Conservation (phyloP, 2,113 vertebrate genomes). For the Abramis brama region DNA sequence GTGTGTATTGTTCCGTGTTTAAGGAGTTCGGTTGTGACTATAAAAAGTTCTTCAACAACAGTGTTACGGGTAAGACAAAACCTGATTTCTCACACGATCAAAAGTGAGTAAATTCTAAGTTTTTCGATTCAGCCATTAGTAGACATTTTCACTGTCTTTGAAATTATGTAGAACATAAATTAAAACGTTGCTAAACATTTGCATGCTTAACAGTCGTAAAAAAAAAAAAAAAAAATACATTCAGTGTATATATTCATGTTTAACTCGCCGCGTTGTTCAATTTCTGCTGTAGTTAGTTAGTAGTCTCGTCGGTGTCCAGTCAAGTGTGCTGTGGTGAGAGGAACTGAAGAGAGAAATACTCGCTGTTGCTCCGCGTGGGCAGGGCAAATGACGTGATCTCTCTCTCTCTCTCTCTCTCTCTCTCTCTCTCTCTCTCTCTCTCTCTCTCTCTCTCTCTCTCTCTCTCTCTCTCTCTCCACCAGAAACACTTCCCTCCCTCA, state of each 20-base stretch:
- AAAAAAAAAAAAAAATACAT: background rate
- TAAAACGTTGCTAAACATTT: background rate
- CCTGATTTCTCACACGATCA: conserved; percentile 81
- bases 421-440: background rate
- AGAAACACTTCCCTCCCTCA: background rate
- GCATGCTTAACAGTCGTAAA: conserved; percentile 23
- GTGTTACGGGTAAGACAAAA: conserved; percentile 87
- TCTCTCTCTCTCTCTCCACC: background rate
- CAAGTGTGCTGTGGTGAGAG: conserved; percentile 20
- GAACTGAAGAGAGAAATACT: conserved; percentile 43
- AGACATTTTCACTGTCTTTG: background rate
- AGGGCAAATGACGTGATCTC: conserved; percentile 18
- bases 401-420: background rate
- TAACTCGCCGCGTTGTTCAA: background rate
- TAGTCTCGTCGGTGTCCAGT: background rate
- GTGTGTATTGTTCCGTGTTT: conserved; percentile 75
- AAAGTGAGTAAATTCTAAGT: conserved; percentile 18
- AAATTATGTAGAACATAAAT: background rate
- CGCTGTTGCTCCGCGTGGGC: conserved; percentile 42
- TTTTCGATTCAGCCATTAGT: conserved; percentile 27
- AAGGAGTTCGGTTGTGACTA: conserved; percentile 77
- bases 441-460: background rate
- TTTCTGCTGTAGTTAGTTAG: background rate
- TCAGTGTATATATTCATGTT: background rate
- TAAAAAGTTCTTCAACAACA: conserved; percentile 85